Conservation (phyloP, 2,113 vertebrate genomes). For the Clarias magur region DNA sequence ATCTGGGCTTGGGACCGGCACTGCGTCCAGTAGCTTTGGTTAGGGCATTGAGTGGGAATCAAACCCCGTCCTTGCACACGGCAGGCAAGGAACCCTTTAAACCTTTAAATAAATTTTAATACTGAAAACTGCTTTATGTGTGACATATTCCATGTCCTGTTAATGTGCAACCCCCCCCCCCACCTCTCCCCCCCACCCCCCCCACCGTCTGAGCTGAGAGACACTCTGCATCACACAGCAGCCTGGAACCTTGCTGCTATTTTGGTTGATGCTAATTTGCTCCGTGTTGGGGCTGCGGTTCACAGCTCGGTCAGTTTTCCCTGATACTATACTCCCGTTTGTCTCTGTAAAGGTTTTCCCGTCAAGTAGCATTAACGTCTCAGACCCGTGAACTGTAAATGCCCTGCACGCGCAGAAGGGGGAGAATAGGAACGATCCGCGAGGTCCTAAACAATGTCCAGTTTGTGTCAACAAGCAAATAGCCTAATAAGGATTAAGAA, state of each 20-base stretch:
- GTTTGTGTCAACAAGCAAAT: constrained; percentile 7
- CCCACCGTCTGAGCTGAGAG: constrained; percentile 2
- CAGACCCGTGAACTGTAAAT: constrained; percentile 83
- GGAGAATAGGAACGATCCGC: constrained; percentile 54
- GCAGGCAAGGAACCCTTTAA: too few relatives aligned
- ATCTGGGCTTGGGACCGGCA: too few relatives aligned
- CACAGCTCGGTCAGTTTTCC: constrained; percentile 88
- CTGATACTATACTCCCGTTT: constrained; percentile 88
- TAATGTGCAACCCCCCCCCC: too few relatives aligned
- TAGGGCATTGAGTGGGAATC: too few relatives aligned
- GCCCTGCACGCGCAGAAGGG: constrained; percentile 59
- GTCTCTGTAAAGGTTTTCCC: constrained; percentile 83
- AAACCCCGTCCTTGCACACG: too few relatives aligned
- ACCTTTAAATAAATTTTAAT: not conserved
- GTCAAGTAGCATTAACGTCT: constrained; percentile 80
- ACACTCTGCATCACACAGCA: constrained; percentile 62
- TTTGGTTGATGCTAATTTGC: constrained; percentile 86
- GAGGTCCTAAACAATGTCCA: constrained; percentile 56
- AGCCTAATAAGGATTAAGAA: too few relatives aligned
- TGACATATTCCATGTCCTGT: too few relatives aligned
- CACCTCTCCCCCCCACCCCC: too few relatives aligned
- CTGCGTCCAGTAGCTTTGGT: too few relatives aligned
- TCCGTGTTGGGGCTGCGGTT: constrained; percentile 83
- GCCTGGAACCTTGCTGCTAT: constrained; percentile 70
- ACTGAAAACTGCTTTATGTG: not conserved